Base-by-base conservation (phyloP, 1,140 invertebrate genomes). In the Aphis craccivora region DNA sequence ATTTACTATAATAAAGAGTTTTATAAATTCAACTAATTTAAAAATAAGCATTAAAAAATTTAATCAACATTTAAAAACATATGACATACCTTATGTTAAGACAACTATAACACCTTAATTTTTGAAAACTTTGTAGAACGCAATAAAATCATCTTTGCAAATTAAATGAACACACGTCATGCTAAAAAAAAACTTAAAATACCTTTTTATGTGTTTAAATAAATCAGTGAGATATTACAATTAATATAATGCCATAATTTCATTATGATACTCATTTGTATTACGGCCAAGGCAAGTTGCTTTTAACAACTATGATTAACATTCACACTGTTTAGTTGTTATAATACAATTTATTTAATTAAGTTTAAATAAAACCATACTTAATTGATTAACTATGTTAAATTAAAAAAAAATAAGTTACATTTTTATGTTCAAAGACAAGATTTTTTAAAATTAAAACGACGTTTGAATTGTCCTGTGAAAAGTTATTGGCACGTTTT, bases 401-500 rank as follows among this genome's bases (percentile, higher is more conserved):
- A 45, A 40, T 8, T 43, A 11, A 30, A 84, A 87, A 87, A 48
- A 87, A 45, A 11, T 87, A n/a, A 67, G 30, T 67, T 14, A 86
- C 43, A 45, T 18, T 18, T 5, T 87, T 11, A 20, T 87, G 43
- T 87, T 87, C 1, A 14, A 87, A 43, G 5, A 45, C 40, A 30
- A 48, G 40, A 48, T 87, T 48, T 87, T 45, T n/a, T 87, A 87
- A 87, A 45, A 84, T 25, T 37, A 84, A 84, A 40, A 84, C 37
- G 37, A 84, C 35, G 40, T 43, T 84, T 23, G 37, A 83, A 83
- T 40, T 83, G 81, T 83, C 22, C 35, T 2, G 20, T 40, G 22
- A 83, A 84, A 84, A 84, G 40, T 84, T 84, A 84, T 84, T 40
- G 83, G 37, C 83, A 84, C 40, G 40, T 84, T 84, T 40, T 84